Evolutionary conservation across 2,888 invertebrate genomes (phyloP), one percentile per base, ranked within the genome.

Genomic region (Biston betularia): DNA sequence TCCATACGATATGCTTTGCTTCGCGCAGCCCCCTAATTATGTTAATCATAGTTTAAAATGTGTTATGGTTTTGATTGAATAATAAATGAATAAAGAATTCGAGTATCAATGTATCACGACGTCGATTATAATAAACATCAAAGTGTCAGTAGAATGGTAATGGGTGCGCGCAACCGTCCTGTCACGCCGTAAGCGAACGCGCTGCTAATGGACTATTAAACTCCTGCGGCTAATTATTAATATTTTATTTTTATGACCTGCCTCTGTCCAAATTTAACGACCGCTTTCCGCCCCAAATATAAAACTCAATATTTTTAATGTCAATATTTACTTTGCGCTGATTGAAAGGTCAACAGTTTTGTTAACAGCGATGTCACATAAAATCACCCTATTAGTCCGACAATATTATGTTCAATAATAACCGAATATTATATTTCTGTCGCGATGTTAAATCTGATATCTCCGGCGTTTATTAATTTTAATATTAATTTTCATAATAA

Each of bases 201-300:
- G 80, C 72, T 81, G 71, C 85, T 87, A 89, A 90, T 89, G 86
- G 89, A 85, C 87, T 86, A 85, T 90, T 87, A 88, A 75, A 88
- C 86, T 86, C 79, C 83, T 82, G 81, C 83, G 75, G 81, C 84
- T 89, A 86, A 90, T 89, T 90, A 88, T 89, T 89, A 87, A 91
- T 92, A 90, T 90, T 92, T 90, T 88, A 88, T 89, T 88, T 91
- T 92, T 89, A 90, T 85, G 75, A 77, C 75, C 79, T 74, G 75
- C 81, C 83, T 83, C 86, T 83, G 84, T 85, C 87, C 82, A 81
- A 83, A 81, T 86, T 88, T 87, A 89, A 92, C 84, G 88, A 84
- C 81, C 86, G 80, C 84, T 89, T 90, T 90, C 92, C 92, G 89
- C 89, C 85, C 83, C 75, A 81, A 79, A 76, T 79, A 85, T 83